These are phyloP conservation scores for Dryococelus australis DNA, from an alignment of 2,888 invertebrate genomes.

Conservation along the genomic window DNA sequence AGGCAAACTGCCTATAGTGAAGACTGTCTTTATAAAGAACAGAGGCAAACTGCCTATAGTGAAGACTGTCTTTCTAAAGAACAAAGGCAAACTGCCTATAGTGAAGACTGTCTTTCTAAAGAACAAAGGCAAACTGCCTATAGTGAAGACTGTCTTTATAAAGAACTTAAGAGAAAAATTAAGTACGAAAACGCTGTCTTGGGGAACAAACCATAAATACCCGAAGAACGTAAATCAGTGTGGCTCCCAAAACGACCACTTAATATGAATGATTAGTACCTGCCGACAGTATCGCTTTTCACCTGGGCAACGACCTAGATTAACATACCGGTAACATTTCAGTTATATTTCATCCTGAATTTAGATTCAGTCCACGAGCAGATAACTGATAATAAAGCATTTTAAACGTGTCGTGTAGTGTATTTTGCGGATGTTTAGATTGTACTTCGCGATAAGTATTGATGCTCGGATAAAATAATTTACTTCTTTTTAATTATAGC, in stretches of 20 bases:
- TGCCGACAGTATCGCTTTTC: slow-evolving; percentile 7
- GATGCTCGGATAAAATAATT: background rate
- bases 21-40: too few species aligned
- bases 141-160: too few species aligned
- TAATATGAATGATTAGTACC: background rate
- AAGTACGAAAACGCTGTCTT: too few species aligned
- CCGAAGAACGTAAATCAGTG: too few species aligned
- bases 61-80: too few species aligned
- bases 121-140: too few species aligned
- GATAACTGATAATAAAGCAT: background rate
- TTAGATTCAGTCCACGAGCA: background rate
- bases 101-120: too few species aligned
- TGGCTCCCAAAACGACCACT: background rate
- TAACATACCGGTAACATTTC: background rate
- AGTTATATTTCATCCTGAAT: background rate
- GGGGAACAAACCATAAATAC: too few species aligned
- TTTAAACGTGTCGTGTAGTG: background rate
- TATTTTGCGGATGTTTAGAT: background rate
- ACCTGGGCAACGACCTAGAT: background rate
- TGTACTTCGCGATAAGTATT: background rate
- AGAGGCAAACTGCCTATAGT: too few species aligned
- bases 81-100: too few species aligned
- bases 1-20: too few species aligned
- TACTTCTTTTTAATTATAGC: background rate
- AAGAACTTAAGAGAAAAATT: too few species aligned